Conservation (phyloP, 2,888 invertebrate genomes). For the Drosophila austrosaltans region DNA sequence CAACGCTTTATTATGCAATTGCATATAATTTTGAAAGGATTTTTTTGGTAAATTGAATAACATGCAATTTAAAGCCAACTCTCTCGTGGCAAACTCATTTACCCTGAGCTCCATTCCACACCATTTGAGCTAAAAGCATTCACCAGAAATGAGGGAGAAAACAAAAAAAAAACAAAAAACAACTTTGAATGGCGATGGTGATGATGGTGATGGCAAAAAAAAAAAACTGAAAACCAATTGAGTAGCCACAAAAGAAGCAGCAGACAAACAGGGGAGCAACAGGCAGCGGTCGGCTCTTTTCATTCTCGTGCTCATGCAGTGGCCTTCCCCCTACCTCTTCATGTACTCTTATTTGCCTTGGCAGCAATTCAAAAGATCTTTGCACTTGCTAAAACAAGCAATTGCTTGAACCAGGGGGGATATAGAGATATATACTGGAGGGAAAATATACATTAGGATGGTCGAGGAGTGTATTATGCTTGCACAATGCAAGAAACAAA, state of each 20-base stretch:
- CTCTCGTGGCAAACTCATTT: constrained; percentile 15
- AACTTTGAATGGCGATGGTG: background rate
- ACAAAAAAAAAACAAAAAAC: background rate
- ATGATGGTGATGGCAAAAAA: background rate
- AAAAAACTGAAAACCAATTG: background rate
- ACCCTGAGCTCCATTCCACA: constrained; percentile 11
- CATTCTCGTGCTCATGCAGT: background rate
- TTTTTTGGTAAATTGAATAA: background rate
- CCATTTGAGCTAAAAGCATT: constrained; percentile 17
- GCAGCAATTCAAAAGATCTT: constrained; percentile 41
- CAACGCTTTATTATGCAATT: background rate
- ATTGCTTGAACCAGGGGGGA: background rate
- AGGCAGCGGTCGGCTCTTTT: constrained; percentile 22
- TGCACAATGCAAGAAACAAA: background rate
- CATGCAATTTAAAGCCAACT: constrained; percentile 2
- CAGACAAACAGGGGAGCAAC: constrained; percentile 21
- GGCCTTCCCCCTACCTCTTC: background rate
- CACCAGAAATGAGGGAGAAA: background rate
- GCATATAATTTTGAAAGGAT: background rate
- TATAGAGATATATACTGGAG: no score
- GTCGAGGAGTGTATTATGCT: background rate
- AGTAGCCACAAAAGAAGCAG: constrained; percentile 14
- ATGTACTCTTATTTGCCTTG: constrained; percentile 14
- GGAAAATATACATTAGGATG: background rate
- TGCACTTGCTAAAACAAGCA: constrained; percentile 18